Conservation (phyloP, 1,140 invertebrate genomes). For the Zelostemma sp. region DNA sequence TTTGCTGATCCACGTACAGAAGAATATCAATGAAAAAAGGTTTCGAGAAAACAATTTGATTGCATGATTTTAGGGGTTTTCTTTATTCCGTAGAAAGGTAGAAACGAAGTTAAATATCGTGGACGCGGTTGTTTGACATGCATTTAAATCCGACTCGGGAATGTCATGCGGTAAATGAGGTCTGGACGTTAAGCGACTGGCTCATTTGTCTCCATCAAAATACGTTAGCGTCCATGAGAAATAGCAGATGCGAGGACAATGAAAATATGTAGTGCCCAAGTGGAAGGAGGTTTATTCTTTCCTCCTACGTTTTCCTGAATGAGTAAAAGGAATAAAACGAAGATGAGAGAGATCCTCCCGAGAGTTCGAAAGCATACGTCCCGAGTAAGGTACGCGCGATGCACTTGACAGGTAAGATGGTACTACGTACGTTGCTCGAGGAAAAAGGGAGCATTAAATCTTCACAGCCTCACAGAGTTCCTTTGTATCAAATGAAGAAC, state of each 20-base stretch:
- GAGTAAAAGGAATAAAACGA: constrained; percentile 42
- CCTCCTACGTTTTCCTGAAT: constrained; percentile 36
- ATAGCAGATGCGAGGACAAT: constrained; percentile 48
- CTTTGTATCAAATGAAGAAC: constrained; percentile 37
- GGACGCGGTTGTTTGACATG: neutral
- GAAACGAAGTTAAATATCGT: too few species aligned
- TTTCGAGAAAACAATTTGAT: too few species aligned
- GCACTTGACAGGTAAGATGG: constrained; percentile 48
- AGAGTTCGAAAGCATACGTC: constrained; percentile 34
- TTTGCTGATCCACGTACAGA: too few species aligned
- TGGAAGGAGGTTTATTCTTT: constrained; percentile 40
- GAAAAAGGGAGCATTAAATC: constrained; percentile 35
- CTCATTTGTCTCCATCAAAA: constrained; percentile 50
- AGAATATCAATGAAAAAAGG: too few species aligned
- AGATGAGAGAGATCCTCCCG: constrained; percentile 36
- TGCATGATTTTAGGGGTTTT: too few species aligned
- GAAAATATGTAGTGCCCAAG: constrained; percentile 43
- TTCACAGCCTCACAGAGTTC: constrained; percentile 1
- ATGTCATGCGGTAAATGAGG: constrained; percentile 27
- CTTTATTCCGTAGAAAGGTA: too few species aligned
- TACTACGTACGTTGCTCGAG: constrained; percentile 17
- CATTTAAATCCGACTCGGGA: constrained; percentile 32
- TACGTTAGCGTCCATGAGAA: constrained; percentile 42
- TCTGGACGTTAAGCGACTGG: constrained; percentile 29
- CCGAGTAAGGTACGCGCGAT: constrained; percentile 26